phyloP scores from a whole-genome alignment of 1,140 invertebrate species.

The Triops cancriformis region DNA sequence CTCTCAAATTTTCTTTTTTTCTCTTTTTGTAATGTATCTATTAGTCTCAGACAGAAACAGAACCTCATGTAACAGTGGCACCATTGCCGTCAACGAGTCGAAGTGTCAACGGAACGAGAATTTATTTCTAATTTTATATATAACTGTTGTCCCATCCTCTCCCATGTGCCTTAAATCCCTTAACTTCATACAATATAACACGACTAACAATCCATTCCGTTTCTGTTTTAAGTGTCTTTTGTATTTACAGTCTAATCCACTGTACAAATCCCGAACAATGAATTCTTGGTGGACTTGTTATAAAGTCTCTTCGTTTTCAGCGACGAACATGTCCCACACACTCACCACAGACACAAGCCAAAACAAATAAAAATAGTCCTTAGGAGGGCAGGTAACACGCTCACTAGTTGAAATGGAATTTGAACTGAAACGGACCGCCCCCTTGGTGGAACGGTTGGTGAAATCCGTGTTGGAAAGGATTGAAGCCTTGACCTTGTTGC shows the following conservation, averaged over 20 bases:
- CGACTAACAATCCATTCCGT: background rate
- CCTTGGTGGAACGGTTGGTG: conserved; percentile 75
- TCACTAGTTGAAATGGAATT: conserved; percentile 68
- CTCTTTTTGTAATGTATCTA: background rate
- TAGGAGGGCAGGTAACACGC: background rate
- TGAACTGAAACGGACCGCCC: conserved; percentile 82
- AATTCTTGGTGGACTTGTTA: background rate
- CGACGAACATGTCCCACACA: background rate
- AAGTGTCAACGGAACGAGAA: background rate
- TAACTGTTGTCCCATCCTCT: background rate
- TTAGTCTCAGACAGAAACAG: background rate
- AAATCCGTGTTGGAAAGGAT: conserved; percentile 57
- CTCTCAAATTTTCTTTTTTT: background rate
- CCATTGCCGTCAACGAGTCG: background rate
- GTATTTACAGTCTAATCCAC: conserved; percentile 15
- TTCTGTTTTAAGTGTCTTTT: background rate
- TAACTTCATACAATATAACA: background rate
- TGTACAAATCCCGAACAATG: background rate
- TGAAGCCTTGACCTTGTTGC: conserved; percentile 56
- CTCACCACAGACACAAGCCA: background rate
- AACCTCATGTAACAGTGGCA: background rate
- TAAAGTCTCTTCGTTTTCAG: background rate
- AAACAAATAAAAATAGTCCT: background rate
- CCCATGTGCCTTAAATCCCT: background rate
- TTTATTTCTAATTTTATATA: background rate